A percentile compares a stretch with the other conserved stretches of the same genome.
Evolutionary conservation across 2,888 invertebrate species (phyloP).

Genomic region (Morinoia aosen): DNA sequence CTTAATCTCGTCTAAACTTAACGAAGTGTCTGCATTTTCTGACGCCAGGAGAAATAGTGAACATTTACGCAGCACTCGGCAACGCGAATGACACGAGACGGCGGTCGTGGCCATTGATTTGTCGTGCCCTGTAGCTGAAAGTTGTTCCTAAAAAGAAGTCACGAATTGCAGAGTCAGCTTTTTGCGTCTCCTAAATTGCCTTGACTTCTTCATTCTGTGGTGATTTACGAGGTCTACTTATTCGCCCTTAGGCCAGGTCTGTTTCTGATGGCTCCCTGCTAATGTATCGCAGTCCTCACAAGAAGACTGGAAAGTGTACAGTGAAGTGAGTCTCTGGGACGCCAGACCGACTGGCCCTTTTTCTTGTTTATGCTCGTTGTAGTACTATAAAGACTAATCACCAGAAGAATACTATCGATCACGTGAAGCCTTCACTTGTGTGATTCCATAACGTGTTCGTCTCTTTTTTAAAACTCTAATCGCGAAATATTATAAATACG

Average conservation of each 20-base stretch:
- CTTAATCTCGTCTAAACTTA: background rate
- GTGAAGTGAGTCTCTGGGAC: background rate
- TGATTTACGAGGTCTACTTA: background rate
- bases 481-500: background rate
- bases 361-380: background rate
- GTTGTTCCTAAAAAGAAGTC: conserved; percentile 19
- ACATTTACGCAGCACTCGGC: conserved; percentile 20
- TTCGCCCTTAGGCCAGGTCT: background rate
- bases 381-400: background rate
- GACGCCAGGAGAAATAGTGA: background rate
- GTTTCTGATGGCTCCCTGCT: background rate
- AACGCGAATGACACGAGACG: background rate
- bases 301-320: background rate
- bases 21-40: background rate
- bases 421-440: background rate
- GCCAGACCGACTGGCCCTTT: background rate
- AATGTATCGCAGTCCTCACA: background rate
- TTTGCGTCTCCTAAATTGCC: conserved; percentile 22
- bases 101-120: background rate
- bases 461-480: background rate
- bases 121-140: background rate
- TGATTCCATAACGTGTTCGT: background rate
- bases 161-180: conserved; percentile 25
- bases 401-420: background rate
- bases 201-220: conserved; percentile 37